Conservation (phyloP, 2,888 invertebrate species). For the Mythimna vitellina region DNA sequence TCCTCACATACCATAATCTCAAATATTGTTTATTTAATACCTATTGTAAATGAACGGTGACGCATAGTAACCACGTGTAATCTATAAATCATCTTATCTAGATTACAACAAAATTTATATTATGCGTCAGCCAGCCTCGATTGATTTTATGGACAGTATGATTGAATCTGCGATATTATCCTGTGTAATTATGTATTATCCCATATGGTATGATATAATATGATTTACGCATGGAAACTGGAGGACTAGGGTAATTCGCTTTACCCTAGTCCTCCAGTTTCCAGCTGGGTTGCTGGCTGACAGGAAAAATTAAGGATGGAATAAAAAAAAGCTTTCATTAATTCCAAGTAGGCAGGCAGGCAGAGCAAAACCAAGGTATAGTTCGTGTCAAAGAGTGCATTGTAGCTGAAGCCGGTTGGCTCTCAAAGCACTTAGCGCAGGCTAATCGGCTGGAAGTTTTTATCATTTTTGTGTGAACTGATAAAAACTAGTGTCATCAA, state of each 20-base stretch:
- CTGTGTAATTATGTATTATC: background rate
- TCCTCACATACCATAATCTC: background rate
- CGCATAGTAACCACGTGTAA: background rate
- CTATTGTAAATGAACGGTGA: background rate
- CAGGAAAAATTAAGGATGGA: background rate
- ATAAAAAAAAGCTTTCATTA: background rate
- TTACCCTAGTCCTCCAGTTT: no score
- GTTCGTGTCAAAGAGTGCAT: no score
- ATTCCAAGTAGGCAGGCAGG: background rate
- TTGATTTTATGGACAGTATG: background rate
- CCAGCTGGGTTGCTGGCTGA: background rate
- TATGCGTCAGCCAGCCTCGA: constrained; percentile 3
- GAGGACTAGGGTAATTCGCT: no score
- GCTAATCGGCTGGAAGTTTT: background rate
- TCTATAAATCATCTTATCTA: constrained; percentile 3
- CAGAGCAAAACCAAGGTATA: no score
- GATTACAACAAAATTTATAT: background rate
- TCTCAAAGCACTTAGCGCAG: background rate
- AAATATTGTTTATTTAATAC: background rate
- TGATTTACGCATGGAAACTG: background rate
- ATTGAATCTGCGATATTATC: constrained; percentile 11
- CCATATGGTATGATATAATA: no score
- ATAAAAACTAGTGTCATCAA: background rate
- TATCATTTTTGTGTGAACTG: background rate
- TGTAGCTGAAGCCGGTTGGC: no score